Conservation (phyloP, 2,113 vertebrate genomes). For the Ceyx cyanopectus region DNA sequence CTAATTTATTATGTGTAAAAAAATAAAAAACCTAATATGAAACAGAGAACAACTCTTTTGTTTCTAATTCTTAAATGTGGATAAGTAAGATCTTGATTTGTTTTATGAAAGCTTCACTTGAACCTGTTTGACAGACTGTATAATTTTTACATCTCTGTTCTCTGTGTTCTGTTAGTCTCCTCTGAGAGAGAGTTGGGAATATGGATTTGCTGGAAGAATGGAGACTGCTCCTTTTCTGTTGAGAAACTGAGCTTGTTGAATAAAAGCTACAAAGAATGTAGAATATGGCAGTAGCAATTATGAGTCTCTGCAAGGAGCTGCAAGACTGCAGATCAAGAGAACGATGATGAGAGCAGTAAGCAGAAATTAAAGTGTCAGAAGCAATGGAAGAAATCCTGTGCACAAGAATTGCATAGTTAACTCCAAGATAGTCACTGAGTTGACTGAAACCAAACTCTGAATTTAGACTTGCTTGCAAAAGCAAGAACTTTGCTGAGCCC, state of each 20-base stretch:
- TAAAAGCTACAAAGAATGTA: background rate
- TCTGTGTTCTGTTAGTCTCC: background rate
- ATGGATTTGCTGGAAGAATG: background rate
- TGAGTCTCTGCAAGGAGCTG: background rate
- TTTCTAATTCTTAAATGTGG: background rate
- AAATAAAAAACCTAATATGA: background rate
- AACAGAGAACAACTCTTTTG: background rate
- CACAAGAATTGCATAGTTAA: background rate
- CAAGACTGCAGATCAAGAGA: background rate
- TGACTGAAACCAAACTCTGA: background rate
- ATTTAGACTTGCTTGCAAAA: background rate
- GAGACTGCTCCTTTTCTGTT: background rate
- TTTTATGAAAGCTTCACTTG: background rate
- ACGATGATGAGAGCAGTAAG: background rate
- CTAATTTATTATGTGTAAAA: background rate
- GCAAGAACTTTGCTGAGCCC: background rate
- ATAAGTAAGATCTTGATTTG: background rate
- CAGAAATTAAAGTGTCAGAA: background rate
- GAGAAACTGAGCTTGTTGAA: background rate
- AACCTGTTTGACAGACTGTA: background rate
- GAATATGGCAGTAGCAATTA: background rate
- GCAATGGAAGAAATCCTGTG: background rate
- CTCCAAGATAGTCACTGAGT: background rate
- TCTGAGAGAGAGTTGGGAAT: background rate
- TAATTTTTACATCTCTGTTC: background rate